Percentiles rank a stretch among this genome's conserved stretches.
Conservation (phyloP, 2,113 vertebrate genomes). For the Salvator merianae region DNA sequence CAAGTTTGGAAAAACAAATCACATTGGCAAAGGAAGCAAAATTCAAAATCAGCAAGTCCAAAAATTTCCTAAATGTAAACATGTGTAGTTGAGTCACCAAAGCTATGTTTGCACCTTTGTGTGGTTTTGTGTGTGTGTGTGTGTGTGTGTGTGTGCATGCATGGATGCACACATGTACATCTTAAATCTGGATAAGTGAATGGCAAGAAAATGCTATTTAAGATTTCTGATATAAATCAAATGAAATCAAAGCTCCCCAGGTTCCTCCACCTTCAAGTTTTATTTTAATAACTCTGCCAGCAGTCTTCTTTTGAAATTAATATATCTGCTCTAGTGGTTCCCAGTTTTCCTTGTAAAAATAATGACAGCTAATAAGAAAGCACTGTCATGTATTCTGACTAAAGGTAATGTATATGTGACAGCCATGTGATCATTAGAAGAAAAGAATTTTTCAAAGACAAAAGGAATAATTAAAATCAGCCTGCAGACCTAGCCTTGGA, state of each 20-base stretch:
- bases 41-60: slow-evolving; percentile 28
- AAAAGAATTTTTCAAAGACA: slow-evolving; percentile 68
- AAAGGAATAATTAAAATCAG: slow-evolving; percentile 75
- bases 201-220: neutral
- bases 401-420: slow-evolving; percentile 68
- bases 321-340: slow-evolving; percentile 56
- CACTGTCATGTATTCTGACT: slow-evolving; percentile 59
- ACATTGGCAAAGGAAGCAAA: neutral
- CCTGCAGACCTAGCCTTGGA: slow-evolving; percentile 70
- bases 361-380: slow-evolving; percentile 66
- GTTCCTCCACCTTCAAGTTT: neutral
- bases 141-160: too few species aligned
- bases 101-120: too few species aligned
- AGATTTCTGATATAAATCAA: slow-evolving; percentile 31
- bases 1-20: too few species aligned
- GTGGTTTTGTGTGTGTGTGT: too few species aligned
- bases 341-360: slow-evolving; percentile 52
- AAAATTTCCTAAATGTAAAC: too few species aligned
- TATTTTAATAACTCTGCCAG: slow-evolving; percentile 52
- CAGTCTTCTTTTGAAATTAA: slow-evolving; percentile 60
- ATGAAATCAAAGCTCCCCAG: slow-evolving; percentile 19
- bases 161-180: too few species aligned
- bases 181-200: neutral
- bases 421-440: slow-evolving; percentile 67
- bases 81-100: too few species aligned